A percentile compares a stretch with the other conserved stretches of the same genome.
These are phyloP conservation scores for Mythimna impura DNA, from an alignment of 2,888 invertebrate species.

Conservation along the genomic window DNA sequence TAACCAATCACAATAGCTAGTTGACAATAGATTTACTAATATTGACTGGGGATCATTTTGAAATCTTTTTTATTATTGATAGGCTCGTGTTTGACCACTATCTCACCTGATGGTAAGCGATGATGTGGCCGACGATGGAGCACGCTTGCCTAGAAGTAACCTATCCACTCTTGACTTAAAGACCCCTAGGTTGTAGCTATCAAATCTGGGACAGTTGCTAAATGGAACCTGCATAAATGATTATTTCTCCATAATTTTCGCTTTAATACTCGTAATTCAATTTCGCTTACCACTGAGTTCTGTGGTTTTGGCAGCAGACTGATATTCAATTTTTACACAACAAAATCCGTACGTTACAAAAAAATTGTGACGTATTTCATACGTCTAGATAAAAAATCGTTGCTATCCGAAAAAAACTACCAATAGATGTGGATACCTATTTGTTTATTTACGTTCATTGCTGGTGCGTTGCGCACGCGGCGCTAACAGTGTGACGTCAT, in stretches of 20 bases:
- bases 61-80: too few relatives aligned
- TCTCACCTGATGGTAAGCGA: too few relatives aligned
- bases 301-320: constrained; percentile 6
- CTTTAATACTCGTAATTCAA: not conserved
- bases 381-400: constrained; percentile 27
- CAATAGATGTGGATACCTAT: constrained; percentile 55
- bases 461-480: constrained; percentile 71
- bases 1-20: too few relatives aligned
- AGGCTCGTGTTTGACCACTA: too few relatives aligned
- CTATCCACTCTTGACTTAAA: too few relatives aligned
- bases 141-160: too few relatives aligned
- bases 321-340: not conserved
- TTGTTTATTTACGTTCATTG: constrained; percentile 81
- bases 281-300: not conserved
- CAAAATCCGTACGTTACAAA: not conserved
- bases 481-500: constrained; percentile 67
- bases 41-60: not conserved
- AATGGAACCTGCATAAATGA: not conserved
- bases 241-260: not conserved
- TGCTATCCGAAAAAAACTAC: constrained; percentile 44
- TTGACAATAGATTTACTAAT: too few relatives aligned
- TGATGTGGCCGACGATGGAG: too few relatives aligned
- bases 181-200: too few relatives aligned
- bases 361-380: constrained; percentile 7
- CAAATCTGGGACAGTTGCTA: too few relatives aligned